Evolutionary conservation across 2,113 vertebrate species (phyloP).

Genomic region (Corapipo altera): DNA sequence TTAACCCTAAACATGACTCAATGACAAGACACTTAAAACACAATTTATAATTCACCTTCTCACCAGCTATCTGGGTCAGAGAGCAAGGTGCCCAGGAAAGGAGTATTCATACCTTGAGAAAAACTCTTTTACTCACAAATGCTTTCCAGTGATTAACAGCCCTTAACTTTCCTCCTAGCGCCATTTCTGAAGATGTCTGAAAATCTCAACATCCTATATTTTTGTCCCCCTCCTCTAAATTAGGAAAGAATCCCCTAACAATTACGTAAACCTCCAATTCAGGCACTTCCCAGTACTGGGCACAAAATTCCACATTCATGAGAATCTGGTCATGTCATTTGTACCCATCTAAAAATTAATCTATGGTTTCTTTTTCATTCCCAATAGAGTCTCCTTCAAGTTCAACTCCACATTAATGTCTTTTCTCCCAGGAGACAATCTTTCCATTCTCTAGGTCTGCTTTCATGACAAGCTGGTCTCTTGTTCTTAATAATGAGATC

Average conservation of each 20-base stretch:
- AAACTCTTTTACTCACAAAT: background rate
- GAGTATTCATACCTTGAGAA: background rate
- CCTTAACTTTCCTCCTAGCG: background rate
- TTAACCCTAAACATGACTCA: background rate
- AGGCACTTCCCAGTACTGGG: background rate
- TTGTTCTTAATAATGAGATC: constrained; percentile 16
- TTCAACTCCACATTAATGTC: background rate
- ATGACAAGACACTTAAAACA: background rate
- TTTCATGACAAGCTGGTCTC: background rate
- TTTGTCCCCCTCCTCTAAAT: background rate
- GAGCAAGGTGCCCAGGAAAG: background rate
- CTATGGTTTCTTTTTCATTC: background rate
- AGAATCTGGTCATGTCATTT: background rate
- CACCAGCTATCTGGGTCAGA: background rate
- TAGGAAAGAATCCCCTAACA: background rate
- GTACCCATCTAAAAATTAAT: background rate
- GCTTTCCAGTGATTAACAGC: background rate
- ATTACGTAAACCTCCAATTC: background rate
- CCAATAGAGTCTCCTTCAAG: background rate
- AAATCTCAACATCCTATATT: background rate
- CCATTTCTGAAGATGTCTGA: background rate
- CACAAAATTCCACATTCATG: background rate
- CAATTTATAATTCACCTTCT: background rate
- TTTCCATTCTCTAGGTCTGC: background rate
- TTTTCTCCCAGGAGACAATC: background rate